Base-by-base conservation (phyloP, 37 sponge, comb jelly and placozoan genomes). In the Haliclona indistincta region DNA sequence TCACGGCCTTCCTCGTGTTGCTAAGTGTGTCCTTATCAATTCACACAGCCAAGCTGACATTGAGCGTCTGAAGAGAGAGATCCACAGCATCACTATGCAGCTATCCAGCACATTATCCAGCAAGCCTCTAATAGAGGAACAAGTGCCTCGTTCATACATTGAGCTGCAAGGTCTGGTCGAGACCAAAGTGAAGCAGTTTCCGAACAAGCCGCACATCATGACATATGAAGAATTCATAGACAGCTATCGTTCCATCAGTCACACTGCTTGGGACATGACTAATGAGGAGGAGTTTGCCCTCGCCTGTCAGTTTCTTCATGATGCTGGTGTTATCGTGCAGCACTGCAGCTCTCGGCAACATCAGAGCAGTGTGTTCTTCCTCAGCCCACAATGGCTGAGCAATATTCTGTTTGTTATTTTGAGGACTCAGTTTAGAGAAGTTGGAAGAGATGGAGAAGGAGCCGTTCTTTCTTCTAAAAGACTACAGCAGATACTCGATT, bases 301-400 rank as follows among this genome's bases (percentile, higher is more conserved):
- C 49, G 91, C 91, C 20, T 81, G 79, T 6, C 73, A 56, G 20
- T 90, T 90, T 52, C 82, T 90, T 28, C 91, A 90, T 43, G 91
- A 85, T 39, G 70, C 81, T 0, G 91, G 91, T 0, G 77, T 72
- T 30, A 76, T 86, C 23, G 65, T 86, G 2, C 81, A 85, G 63
- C 86, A 67, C 43, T 55, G 51, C 22, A 54, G 70, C 2, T 65
- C 67, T 23, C 29, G 32, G 6, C 17, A 47, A 3, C 77, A 69
- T 7, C 25, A 54, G 7, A 69, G 70, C 30, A 75, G 80, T 32
- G 67, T 90, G 11, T 90, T 86, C 64, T 86, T 81, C 56, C 70
- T 90, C 13, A 81, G 80, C 56, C 82, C 73, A 1, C 91, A 90
- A 52, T 90, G 83, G 83, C 74, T 90, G 63, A 73, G 83, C 70